These are phyloP conservation scores for Sebastes reedi DNA, from an alignment of 2,797 vertebrate genomes.

Conservation along the genomic window DNA sequence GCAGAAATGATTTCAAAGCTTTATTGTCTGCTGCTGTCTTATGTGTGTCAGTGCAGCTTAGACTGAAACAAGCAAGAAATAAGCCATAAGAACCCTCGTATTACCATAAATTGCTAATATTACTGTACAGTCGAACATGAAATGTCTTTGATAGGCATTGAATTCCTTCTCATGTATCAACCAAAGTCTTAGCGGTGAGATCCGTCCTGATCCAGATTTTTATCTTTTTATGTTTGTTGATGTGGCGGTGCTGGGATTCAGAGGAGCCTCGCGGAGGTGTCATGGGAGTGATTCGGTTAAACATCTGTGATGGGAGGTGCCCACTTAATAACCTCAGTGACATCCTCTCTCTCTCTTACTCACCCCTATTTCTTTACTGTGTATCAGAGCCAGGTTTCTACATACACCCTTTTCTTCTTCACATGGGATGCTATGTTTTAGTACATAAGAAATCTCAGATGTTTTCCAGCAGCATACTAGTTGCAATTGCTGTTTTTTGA, in stretches of 20 bases:
- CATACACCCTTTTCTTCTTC: neutral
- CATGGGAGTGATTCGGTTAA: slow-evolving; percentile 58
- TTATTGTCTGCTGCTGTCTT: slow-evolving; percentile 59
- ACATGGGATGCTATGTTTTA: neutral
- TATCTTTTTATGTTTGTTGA: slow-evolving; percentile 53
- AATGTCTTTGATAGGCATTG: slow-evolving; percentile 18
- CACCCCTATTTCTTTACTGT: slow-evolving; percentile 4
- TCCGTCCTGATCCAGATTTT: slow-evolving; percentile 20
- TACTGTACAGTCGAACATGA: slow-evolving; percentile 2
- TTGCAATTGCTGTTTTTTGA: neutral
- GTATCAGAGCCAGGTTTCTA: slow-evolving; percentile 6
- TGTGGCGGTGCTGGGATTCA: slow-evolving; percentile 32
- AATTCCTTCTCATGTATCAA: slow-evolving; percentile 35
- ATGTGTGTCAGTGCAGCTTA: slow-evolving; percentile 58
- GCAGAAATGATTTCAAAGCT: slow-evolving; percentile 62
- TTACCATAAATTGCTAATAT: slow-evolving; percentile 31
- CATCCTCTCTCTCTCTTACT: slow-evolving; percentile 25
- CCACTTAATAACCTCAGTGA: slow-evolving; percentile 51
- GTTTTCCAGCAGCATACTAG: neutral
- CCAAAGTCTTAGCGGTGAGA: slow-evolving; percentile 21
- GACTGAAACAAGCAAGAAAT: slow-evolving; percentile 48
- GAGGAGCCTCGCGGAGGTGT: slow-evolving; percentile 36
- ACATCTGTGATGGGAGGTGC: slow-evolving; percentile 65
- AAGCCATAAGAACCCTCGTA: neutral
- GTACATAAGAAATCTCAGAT: neutral